These are phyloP conservation scores for Zaprionus camerounensis DNA, from an alignment of 1,140 invertebrate genomes.

Conservation along the genomic window DNA sequence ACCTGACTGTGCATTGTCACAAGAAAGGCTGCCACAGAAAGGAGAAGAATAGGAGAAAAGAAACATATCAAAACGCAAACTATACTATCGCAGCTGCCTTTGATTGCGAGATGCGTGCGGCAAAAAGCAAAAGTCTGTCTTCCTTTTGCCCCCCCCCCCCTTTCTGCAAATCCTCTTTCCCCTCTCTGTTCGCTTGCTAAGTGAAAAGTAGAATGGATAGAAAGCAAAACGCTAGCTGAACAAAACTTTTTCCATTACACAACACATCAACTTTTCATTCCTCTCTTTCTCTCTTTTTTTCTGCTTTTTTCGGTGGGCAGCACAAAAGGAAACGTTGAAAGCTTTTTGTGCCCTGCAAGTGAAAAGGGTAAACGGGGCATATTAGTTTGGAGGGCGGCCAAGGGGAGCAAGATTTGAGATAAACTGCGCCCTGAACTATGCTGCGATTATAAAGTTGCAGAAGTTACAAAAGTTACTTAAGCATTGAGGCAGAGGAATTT, in stretches of 20 bases:
- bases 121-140: constrained; percentile 60
- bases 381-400: constrained; percentile 53
- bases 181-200: constrained; percentile 44
- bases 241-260: constrained; percentile 82
- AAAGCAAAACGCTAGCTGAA: constrained; percentile 77
- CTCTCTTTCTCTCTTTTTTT: constrained; percentile 42
- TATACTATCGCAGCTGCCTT: constrained; percentile 32
- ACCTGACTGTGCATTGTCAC: constrained; percentile 42
- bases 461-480: background rate
- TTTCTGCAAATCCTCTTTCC: background rate
- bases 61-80: constrained; percentile 32
- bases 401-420: constrained; percentile 8
- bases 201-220: constrained; percentile 77
- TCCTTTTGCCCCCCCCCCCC: constrained; percentile 15
- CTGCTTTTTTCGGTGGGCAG: constrained; percentile 62
- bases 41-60: background rate
- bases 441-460: background rate
- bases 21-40: constrained; percentile 5
- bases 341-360: constrained; percentile 69
- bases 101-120: constrained; percentile 44
- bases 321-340: constrained; percentile 80
- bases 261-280: constrained; percentile 71
- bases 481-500: background rate
- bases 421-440: background rate
- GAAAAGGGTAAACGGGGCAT: constrained; percentile 48